A percentile compares a stretch with the other conserved stretches of the same genome.
Conservation (phyloP, 2,888 invertebrate species). For the Pyrochroa serraticornis region DNA sequence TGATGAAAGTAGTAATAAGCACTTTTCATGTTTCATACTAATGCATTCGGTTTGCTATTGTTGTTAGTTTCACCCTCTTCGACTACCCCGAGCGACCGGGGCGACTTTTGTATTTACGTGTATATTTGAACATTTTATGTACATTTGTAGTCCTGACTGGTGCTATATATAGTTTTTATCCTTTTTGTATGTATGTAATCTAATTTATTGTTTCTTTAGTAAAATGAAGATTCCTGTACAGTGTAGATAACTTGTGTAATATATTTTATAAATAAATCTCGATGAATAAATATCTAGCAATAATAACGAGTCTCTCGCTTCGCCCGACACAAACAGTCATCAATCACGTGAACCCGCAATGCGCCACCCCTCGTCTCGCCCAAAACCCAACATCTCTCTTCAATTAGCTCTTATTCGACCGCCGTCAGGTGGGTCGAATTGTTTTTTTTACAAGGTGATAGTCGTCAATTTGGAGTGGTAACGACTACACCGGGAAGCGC, state of each 20-base stretch:
- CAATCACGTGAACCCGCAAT: background rate
- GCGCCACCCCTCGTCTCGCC: background rate
- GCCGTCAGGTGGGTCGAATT: background rate
- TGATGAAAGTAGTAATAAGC: conserved; percentile 51
- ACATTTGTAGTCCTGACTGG: conserved; percentile 58
- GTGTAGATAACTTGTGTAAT: conserved; percentile 61
- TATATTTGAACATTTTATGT: conserved; percentile 48
- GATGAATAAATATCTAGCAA: conserved; percentile 55
- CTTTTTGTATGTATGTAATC: conserved; percentile 53
- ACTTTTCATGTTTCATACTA: conserved; percentile 36
- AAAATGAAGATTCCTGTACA: conserved; percentile 55
- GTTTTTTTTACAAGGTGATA: background rate
- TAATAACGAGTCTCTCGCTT: conserved; percentile 27
- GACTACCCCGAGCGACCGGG: conserved; percentile 31
- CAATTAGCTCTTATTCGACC: no score
- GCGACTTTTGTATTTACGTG: conserved; percentile 47
- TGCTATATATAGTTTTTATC: conserved; percentile 57
- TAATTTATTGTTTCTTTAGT: conserved; percentile 53
- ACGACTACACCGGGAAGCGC: background rate
- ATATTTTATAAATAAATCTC: conserved; percentile 61
- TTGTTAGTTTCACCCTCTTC: conserved; percentile 42
- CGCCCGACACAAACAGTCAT: background rate
- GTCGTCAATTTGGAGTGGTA: background rate
- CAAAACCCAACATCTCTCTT: no score
- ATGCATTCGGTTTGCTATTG: conserved; percentile 39